A percentile compares a stretch with the other conserved stretches of the same genome.
phyloP scores from a whole-genome alignment of 1,140 invertebrate species.

The Reticulitermes speratus region DNA sequence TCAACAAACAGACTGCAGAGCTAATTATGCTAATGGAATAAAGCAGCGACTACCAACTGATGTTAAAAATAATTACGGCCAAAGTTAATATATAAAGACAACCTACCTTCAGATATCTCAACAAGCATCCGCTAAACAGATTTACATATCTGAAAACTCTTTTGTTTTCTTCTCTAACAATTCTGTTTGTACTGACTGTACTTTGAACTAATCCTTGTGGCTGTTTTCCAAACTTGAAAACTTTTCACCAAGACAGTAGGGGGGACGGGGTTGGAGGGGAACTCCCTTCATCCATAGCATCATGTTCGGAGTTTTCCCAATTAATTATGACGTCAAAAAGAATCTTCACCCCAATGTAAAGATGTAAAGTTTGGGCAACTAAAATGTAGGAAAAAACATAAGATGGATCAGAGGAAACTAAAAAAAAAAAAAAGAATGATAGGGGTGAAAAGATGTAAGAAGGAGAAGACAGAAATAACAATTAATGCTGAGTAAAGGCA shows the following conservation, averaged over 20 bases:
- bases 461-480: neutral
- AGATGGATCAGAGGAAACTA: neutral
- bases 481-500: neutral
- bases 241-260: neutral
- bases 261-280: neutral
- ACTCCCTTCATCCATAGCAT: neutral
- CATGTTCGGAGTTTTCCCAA: conserved; percentile 5
- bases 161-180: neutral
- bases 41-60: neutral
- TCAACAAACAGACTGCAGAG: neutral
- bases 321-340: conserved; percentile 19
- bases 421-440: neutral
- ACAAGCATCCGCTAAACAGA: neutral
- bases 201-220: neutral
- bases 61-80: neutral
- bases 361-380: neutral
- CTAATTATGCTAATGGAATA: neutral
- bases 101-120: neutral
- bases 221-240: conserved; percentile 1
- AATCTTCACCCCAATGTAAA: neutral
- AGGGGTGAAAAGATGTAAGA: neutral
- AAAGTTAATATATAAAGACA: neutral
- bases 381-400: neutral
- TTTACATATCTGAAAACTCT: neutral
- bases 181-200: neutral